These are phyloP conservation scores for Fragum fragum DNA, from an alignment of 2,888 invertebrate species.

Conservation along the genomic window DNA sequence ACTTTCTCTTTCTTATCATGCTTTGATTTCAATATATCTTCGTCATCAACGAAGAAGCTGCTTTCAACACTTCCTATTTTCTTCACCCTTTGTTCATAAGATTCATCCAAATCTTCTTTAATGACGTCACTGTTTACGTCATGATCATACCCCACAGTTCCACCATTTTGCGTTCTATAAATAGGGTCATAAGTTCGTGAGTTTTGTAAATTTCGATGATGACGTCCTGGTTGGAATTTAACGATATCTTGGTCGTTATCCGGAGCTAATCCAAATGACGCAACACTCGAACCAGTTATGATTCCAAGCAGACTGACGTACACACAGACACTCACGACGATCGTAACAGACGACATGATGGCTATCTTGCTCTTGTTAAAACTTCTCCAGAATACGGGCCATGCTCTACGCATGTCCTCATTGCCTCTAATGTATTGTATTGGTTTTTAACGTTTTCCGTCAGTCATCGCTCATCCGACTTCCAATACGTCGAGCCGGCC, in stretches of 20 bases:
- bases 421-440: constrained; percentile 29
- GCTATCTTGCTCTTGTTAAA: constrained; percentile 38
- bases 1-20: constrained; percentile 1
- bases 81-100: background rate
- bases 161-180: constrained; percentile 1
- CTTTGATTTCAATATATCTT: constrained; percentile 40
- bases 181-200: constrained; percentile 23
- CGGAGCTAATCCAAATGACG: background rate
- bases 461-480: background rate
- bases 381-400: constrained; percentile 36
- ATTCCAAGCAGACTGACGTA: constrained; percentile 39
- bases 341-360: constrained; percentile 54
- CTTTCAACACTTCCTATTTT: constrained; percentile 17
- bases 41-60: constrained; percentile 48
- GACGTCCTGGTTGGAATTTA: constrained; percentile 6
- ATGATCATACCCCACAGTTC: background rate
- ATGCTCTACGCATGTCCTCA: constrained; percentile 61
- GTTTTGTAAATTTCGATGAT: constrained; percentile 46
- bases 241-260: background rate
- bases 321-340: constrained; percentile 44
- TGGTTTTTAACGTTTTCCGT: background rate
- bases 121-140: background rate
- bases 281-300: constrained; percentile 27
- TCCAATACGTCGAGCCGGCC: background rate
- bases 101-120: constrained; percentile 1